Conservation (phyloP, 2,797 vertebrate genomes). For the Rhadinocentrus ornatus region DNA sequence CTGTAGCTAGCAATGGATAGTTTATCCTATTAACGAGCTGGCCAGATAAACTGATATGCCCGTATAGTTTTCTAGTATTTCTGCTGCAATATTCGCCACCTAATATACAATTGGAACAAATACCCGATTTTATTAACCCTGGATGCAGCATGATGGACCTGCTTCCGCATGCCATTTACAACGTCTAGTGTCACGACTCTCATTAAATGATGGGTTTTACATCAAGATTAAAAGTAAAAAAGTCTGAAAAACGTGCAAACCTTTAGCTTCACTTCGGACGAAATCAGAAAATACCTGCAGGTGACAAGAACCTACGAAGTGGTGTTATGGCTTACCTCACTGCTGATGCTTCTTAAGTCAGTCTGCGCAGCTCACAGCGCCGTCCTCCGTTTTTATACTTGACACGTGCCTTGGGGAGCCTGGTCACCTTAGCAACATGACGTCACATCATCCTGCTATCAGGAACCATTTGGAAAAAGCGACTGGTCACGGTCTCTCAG, state of each 20-base stretch:
- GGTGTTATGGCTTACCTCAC: conserved; percentile 59
- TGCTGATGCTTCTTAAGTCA: conserved; percentile 54
- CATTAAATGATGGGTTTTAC: background rate
- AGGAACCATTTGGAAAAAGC: conserved; percentile 65
- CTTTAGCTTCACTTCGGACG: background rate
- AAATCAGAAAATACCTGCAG: background rate
- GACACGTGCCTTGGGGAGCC: conserved; percentile 66
- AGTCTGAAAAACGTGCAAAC: too few relatives aligned
- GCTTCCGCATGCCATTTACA: background rate
- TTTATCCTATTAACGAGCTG: background rate
- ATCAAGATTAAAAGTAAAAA: background rate
- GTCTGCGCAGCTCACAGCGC: conserved; percentile 39
- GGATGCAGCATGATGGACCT: background rate
- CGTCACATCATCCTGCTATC: conserved; percentile 64
- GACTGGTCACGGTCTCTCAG: conserved; percentile 48
- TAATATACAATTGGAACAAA: background rate
- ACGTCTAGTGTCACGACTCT: background rate
- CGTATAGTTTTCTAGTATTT: background rate
- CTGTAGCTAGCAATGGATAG: background rate
- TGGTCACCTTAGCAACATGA: conserved; percentile 69
- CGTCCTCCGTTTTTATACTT: conserved; percentile 60
- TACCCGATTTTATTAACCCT: background rate
- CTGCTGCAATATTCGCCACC: background rate
- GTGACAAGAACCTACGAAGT: accelerated
- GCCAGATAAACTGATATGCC: background rate